Evolutionary conservation across 2,113 vertebrate species (phyloP), one percentile per base, ranked within the genome.

Genomic region (Phylloscopus trochilus): DNA sequence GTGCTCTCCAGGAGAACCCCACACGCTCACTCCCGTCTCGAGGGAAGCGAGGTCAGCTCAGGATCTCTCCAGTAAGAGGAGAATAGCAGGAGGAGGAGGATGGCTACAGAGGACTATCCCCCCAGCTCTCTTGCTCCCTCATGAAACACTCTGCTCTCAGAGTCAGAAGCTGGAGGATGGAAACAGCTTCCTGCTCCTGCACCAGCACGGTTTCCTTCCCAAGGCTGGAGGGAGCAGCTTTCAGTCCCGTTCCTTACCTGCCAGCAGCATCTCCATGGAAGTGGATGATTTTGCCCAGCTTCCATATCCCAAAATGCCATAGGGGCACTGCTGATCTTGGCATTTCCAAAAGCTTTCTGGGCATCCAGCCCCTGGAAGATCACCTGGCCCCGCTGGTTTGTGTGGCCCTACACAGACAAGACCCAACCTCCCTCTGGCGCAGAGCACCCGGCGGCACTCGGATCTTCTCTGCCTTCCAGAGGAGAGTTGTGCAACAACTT

Each of bases 201-300:
- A 22, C 2, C 11, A 66, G 30, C 30, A 37, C 0, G 1, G 9
- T 24, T 89, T 64, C 53, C 35, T 47, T 82, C 51, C 33, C 31
- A 1, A 27, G 62, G n/a, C 9, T 0, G 0, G 11, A 10, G 9
- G 27, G 11, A 39, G 52, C 1, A 8, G 22, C 7, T 33, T 66
- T 37, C 35, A 21, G 21, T 59, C 56, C 52, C 1, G 2, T 15
- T 63, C 13, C n/a, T 62, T 21, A 6, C 24, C 44, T 0, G 3
- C 47, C 64, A 43, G 1, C 53, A 49, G 39, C 30, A 23, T 51
- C 28, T 51, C 59, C 0, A 0, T 28, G 23, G 53, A 64, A 76
- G 37, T 7, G 9, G 43, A 21, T 56, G 67, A 44, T 52, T 67
- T 79, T 93, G 28, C 31, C 52, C 17, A 13, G 63, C 31, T 83